phyloP scores from a whole-genome alignment of 2,797 vertebrate species.

The Zonotrichia albicollis region DNA sequence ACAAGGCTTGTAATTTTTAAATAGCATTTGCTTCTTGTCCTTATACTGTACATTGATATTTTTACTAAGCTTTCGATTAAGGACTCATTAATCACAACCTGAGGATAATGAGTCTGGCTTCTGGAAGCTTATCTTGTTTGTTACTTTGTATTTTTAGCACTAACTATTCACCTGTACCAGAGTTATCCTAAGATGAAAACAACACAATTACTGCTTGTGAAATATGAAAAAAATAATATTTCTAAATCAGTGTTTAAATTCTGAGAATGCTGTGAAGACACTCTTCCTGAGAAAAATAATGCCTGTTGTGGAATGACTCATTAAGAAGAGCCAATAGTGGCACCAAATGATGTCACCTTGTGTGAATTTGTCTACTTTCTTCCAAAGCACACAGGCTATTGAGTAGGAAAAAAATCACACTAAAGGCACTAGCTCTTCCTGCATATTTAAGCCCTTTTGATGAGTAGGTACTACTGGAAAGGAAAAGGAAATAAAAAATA shows the following conservation, averaged over 20 bases:
- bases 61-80: background rate
- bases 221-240: background rate
- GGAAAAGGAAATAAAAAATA: background rate
- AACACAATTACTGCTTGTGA: background rate
- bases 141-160: background rate
- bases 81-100: background rate
- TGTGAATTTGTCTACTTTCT: background rate
- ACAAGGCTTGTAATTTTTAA: background rate
- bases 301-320: background rate
- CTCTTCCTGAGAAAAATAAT: background rate
- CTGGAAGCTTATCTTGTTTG: background rate
- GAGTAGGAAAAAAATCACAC: background rate
- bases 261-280: background rate
- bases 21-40: conserved; percentile 1
- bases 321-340: background rate
- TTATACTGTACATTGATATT: background rate
- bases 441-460: background rate
- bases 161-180: background rate
- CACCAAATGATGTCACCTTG: background rate
- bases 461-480: background rate
- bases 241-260: background rate
- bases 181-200: background rate
- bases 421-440: background rate
- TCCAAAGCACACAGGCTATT: background rate
- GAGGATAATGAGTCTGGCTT: background rate